Conservation (phyloP, 1,140 invertebrate genomes). For the Drosophila arizonae region DNA sequence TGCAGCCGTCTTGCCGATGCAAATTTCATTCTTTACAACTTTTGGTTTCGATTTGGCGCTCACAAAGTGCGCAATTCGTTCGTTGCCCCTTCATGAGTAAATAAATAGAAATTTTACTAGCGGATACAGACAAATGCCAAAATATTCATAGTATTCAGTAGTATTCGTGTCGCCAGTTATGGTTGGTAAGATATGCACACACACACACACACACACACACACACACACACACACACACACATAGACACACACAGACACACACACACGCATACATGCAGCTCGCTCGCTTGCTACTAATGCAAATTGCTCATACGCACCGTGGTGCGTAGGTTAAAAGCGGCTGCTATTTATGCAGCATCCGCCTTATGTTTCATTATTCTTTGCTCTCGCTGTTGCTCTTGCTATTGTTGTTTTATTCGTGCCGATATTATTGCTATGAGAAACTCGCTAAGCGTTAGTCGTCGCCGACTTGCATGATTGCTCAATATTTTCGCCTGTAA, state of each 20-base stretch:
- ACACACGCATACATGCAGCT: neutral
- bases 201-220: constrained; percentile 1
- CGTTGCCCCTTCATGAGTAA: constrained; percentile 3
- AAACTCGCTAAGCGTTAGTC: constrained; percentile 2
- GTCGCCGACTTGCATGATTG: constrained; percentile 26
- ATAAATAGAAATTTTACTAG: constrained; percentile 9
- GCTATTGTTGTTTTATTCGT: constrained; percentile 32
- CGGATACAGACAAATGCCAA: constrained; percentile 42
- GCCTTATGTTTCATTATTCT: constrained; percentile 17
- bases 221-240: neutral
- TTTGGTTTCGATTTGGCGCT: constrained; percentile 28
- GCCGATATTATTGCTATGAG: constrained; percentile 12
- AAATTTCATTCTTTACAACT: constrained; percentile 8
- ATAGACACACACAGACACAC: neutral
- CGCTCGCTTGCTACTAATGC: constrained; percentile 54
- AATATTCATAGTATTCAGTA: constrained; percentile 36
- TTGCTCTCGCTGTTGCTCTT: constrained; percentile 9
- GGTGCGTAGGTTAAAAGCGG: constrained; percentile 44
- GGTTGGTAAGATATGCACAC: constrained; percentile 54
- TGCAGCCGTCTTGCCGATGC: constrained; percentile 1
- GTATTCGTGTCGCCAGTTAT: constrained; percentile 30
- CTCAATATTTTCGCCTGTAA: constrained; percentile 17
- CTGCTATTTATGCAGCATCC: constrained; percentile 22
- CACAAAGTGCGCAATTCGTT: constrained; percentile 18
- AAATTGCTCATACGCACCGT: constrained; percentile 70